Evolutionary conservation across 2,888 invertebrate species (phyloP), one percentile per base, ranked within the genome.

Genomic region (Ptilodon capucinus): DNA sequence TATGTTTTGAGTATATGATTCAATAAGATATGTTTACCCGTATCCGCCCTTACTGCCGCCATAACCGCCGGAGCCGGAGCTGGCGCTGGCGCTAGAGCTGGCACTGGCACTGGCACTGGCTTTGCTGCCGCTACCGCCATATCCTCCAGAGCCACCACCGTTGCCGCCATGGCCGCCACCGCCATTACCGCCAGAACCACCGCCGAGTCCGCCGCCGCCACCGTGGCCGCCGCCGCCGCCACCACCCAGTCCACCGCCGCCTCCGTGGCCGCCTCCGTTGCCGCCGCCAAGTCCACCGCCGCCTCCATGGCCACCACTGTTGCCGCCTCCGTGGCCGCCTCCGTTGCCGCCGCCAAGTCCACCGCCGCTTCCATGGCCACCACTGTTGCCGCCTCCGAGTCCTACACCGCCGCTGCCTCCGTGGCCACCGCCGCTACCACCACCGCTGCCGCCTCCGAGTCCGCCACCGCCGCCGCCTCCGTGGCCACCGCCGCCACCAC

Each of bases 11-110:
- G n/a, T n/a, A n/a, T n/a, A n/a, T n/a, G n/a, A n/a, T n/a, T n/a
- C n/a, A n/a, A n/a, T n/a, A n/a, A n/a, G n/a, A n/a, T n/a, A 43
- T 40, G 42, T 66, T 73, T 53, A 83, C 81, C 81, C 78, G 51
- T 79, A 76, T 57, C 75, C 72, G 4, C 70, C 60, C 39, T 11
- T 21, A 19, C 40, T 19, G n/a, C 19, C 19, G 14, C 64, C 64
- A 13, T 67, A 66, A 13, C 70, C 57, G 19, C 54, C 50, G 13
- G 61, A n/a, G n/a, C n/a, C n/a, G n/a, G n/a, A n/a, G 14, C 70
- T 57, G 21, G 55, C 51, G 13, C 62, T 58, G 5, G 60, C 59
- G 5, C 71, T 66, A 21, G 45, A 30, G 7, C 64, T 19, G 11
- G 38, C 60, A 4, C 64, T 66, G 3, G 64, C 54, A 7, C 57